phyloP scores from a whole-genome alignment of 2,113 vertebrate genomes.

The Neogale vison region DNA sequence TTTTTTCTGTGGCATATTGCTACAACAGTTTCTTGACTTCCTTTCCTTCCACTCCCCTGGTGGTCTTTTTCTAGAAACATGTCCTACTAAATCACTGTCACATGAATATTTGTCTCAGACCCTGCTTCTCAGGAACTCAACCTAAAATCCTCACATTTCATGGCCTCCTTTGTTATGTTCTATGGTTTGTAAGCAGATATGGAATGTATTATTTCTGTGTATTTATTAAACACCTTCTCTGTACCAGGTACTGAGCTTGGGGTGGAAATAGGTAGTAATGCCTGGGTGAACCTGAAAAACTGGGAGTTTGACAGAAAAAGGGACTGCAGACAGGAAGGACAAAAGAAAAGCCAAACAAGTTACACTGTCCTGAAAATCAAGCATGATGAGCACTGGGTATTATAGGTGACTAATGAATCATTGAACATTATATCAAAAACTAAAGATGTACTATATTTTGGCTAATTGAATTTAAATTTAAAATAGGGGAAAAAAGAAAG shows the following conservation, averaged over 20 bases:
- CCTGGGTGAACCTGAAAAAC: conserved; percentile 3
- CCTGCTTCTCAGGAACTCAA: conserved; percentile 5
- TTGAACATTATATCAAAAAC: too few species aligned
- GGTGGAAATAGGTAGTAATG: neutral
- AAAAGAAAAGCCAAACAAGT: neutral
- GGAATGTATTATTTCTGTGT: neutral
- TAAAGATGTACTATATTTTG: too few species aligned
- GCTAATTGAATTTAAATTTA: too few species aligned
- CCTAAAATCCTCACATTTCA: neutral
- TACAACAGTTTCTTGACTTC: neutral
- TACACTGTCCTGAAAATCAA: neutral
- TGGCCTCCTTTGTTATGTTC: neutral
- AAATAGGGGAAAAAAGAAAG: neutral
- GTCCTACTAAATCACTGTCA: conserved; percentile 5
- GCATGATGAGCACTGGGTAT: too few species aligned
- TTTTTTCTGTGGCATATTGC: neutral
- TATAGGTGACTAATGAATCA: too few species aligned
- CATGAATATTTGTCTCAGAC: neutral
- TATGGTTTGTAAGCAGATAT: conserved; percentile 2
- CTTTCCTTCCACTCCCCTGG: neutral
- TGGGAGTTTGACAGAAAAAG: neutral
- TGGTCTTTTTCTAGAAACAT: conserved; percentile 16
- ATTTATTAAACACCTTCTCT: neutral
- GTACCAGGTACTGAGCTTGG: neutral
- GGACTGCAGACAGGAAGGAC: neutral